Evolutionary conservation across 2,888 invertebrate genomes (phyloP), one percentile per base, ranked within the genome.

Genomic region (Eupithecia exiguata): DNA sequence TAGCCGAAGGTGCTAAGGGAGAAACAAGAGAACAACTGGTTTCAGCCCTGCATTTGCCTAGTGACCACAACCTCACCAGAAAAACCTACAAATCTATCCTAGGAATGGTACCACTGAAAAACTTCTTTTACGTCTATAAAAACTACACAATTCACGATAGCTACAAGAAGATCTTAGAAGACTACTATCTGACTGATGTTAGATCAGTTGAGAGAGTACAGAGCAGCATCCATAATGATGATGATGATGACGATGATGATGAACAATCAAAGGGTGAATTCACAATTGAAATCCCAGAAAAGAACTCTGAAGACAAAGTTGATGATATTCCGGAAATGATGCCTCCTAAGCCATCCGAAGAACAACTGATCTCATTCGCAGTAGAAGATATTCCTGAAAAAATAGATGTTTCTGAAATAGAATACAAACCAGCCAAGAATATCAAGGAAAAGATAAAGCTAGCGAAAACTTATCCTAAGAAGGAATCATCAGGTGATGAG

Each of bases 61-160:
- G 92, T 75, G 95, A 95, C 75, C 90, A 84, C 18, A 87, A 86
- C 16, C 84, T 92, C 0, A 93, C 92, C 5, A 90, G 95, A 79
- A 91, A 90, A 74, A 93, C 93, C 10, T 95, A 93, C 83, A 90
- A 89, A 7, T 91, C 88, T 67, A 93, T 95, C 10, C 67, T 76
- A 67, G 71, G 53, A 69, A 92, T 95, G 89, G 91, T 94, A 69
- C 89, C 94, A 67, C 90, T 96, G 78, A 96, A 96, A 84, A 96
- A 96, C 81, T 96, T 95, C 92, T 95, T 96, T 82, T 96, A 96
- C 81, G 95, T 96, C 9, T 96, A 96, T 86, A 95, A 95, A 82
- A 96, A 96, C 81, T 95, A 95, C 82, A 95, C 95, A 0, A 95
- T 95, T 5, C 94, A 95, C 75, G 95, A 96, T 61, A 95, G 95